Evolutionary conservation across 2,888 invertebrate species (phyloP).

Genomic region (Trissolcus japonicus): DNA sequence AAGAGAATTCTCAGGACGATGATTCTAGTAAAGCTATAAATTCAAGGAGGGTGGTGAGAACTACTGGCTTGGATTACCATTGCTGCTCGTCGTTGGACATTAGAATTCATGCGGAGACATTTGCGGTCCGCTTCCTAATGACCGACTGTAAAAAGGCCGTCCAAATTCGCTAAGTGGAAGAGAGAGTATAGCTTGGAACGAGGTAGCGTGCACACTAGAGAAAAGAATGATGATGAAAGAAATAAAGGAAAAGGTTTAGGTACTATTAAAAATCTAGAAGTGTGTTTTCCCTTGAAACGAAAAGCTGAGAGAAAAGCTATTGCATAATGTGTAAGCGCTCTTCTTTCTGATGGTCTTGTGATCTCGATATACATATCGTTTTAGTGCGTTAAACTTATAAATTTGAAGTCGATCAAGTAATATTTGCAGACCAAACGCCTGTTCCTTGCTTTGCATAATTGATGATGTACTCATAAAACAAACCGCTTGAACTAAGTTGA

Average conservation of each 20-base stretch:
- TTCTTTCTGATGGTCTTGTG: too few species aligned
- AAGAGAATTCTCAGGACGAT: conserved; percentile 58
- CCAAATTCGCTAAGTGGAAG: conserved; percentile 64
- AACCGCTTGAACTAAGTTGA: too few species aligned
- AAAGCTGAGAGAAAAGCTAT: too few species aligned
- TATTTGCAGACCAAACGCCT: too few species aligned
- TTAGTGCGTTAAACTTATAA: too few species aligned
- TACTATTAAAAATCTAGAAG: conserved; percentile 28
- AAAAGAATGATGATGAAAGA: conserved; percentile 55
- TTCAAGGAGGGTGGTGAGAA: conserved; percentile 53
- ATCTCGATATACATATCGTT: too few species aligned
- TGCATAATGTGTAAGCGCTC: too few species aligned
- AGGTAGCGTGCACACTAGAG: conserved; percentile 23
- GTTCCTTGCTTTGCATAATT: too few species aligned
- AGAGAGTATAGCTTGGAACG: conserved; percentile 51
- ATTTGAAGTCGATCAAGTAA: too few species aligned
- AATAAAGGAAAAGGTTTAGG: conserved; percentile 48
- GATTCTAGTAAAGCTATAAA: conserved; percentile 45
- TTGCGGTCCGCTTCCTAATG: conserved; percentile 75
- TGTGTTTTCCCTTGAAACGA: too few species aligned
- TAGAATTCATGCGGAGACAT: conserved; percentile 76
- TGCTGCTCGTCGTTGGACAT: conserved; percentile 65
- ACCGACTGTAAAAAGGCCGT: conserved; percentile 71
- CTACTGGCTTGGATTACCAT: conserved; percentile 70
- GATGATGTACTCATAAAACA: too few species aligned